Evolutionary conservation across 2,888 invertebrate genomes (phyloP).

Genomic region (Cephus pulcher): DNA sequence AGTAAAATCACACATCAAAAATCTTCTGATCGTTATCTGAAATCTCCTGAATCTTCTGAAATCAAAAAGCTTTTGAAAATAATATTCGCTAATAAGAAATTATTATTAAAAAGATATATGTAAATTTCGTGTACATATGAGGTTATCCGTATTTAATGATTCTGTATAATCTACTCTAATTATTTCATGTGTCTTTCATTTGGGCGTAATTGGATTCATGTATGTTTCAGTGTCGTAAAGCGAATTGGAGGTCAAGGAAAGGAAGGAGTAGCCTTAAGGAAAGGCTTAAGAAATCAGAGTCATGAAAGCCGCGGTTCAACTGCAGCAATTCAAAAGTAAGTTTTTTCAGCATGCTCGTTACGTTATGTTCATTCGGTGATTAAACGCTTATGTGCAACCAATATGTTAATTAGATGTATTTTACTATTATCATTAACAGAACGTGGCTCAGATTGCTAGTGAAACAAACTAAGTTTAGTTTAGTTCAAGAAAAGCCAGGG

Average conservation of each 20-base stretch:
- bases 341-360: slow-evolving; percentile 18
- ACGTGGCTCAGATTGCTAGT: neutral
- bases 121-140: no score
- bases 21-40: no score
- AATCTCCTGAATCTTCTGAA: no score
- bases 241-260: neutral
- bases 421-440: neutral
- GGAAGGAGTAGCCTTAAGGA: neutral
- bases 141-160: neutral
- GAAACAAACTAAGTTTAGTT: neutral
- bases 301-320: slow-evolving; percentile 56
- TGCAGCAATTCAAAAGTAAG: slow-evolving; percentile 61
- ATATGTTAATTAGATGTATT: neutral
- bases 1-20: neutral
- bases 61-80: neutral
- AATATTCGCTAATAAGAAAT: neutral
- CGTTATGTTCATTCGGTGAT: neutral
- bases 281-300: slow-evolving; percentile 25
- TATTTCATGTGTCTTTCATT: neutral
- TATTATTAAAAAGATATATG: no score
- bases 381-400: neutral
- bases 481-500: neutral
- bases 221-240: neutral
- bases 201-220: neutral
- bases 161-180: neutral